Base-by-base conservation (phyloP, 2,113 vertebrate genomes). In the Meles meles region DNA sequence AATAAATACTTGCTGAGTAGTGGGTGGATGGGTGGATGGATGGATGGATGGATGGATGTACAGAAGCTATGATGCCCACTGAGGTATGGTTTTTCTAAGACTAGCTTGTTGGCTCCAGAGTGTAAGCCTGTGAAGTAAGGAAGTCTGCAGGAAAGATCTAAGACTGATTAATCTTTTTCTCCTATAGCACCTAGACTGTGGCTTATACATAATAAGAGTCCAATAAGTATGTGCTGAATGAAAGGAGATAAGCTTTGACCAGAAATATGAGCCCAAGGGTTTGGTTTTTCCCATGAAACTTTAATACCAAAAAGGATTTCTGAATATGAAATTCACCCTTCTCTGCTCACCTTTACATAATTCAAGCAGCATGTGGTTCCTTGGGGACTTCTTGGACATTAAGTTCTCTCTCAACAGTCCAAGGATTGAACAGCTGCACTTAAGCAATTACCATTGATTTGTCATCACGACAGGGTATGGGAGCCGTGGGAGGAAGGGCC, bases 321-420 rank as follows among this genome's bases (percentile, higher is more conserved):
- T 96, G 96, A 96, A 97, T 97, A 96, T 96, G 95, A 97, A 97
- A 98, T 95, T 93, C 91, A 96, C 93, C 80, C 79, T 88, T 92
- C 94, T 93, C 61, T 3, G 1, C 57, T 97, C 97, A 94, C 97
- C 95, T 97, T 97, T 97, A 96, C 96, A 98, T 96, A 97, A 97
- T 94, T 98, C 96, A 97, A 95, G 86, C 91, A 82, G 97, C 55
- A 47, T 92, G 96, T 76, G 82, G 55, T 79, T 95, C 97, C 97
- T 95, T 65, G n/a, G 98, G 96, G 97, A 97, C 79, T 65, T 97
- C 96, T 93, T 97, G 97, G 94, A 97, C 97, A 97, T 97, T 97
- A 97, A 96, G 96, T 97, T 96, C 82, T 96, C 94, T 95, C 92
- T 96, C 93, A 97, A 96, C 76, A 97, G 95, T 90, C 93, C 17